Conservation (phyloP, 2,797 vertebrate species). For the Pelodytes ibericus region DNA sequence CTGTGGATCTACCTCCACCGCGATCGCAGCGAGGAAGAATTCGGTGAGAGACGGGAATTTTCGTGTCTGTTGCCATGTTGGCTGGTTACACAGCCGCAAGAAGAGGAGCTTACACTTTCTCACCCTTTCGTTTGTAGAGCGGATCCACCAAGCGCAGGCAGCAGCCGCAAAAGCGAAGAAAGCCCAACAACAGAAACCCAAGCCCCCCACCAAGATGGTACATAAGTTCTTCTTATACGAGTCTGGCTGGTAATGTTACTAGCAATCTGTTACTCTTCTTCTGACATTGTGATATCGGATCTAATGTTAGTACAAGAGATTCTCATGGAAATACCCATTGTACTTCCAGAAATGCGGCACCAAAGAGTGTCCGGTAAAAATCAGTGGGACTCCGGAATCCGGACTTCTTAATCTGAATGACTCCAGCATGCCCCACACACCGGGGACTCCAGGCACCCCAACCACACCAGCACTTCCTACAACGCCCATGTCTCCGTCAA, state of each 20-base stretch:
- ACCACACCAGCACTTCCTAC: conserved; percentile 86
- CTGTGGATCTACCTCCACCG: conserved; percentile 97
- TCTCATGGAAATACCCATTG: no score
- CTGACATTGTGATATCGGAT: no score
- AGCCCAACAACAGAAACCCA: conserved; percentile 95
- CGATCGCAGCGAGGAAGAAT: conserved; percentile 93
- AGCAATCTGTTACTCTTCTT: background rate
- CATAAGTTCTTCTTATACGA: background rate
- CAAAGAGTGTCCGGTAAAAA: conserved; percentile 85
- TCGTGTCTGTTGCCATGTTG: background rate
- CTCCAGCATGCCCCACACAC: conserved; percentile 82
- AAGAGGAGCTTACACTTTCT: background rate
- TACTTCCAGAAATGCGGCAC: conserved; percentile 82
- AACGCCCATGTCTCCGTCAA: conserved; percentile 75
- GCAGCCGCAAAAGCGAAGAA: conserved; percentile 97
- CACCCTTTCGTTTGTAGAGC: conserved; percentile 11
- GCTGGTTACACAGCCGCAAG: background rate
- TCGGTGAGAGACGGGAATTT: conserved; percentile 84
- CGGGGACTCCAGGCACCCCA: conserved; percentile 80
- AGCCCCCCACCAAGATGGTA: conserved; percentile 90
- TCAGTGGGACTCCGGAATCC: conserved; percentile 72
- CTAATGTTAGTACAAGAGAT: no score
- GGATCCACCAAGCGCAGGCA: conserved; percentile 96
- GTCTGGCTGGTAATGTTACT: background rate
- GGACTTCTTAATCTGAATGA: conserved; percentile 76